Evolutionary conservation across 2,888 invertebrate species (phyloP).

Genomic region (Athrips mouffetella): DNA sequence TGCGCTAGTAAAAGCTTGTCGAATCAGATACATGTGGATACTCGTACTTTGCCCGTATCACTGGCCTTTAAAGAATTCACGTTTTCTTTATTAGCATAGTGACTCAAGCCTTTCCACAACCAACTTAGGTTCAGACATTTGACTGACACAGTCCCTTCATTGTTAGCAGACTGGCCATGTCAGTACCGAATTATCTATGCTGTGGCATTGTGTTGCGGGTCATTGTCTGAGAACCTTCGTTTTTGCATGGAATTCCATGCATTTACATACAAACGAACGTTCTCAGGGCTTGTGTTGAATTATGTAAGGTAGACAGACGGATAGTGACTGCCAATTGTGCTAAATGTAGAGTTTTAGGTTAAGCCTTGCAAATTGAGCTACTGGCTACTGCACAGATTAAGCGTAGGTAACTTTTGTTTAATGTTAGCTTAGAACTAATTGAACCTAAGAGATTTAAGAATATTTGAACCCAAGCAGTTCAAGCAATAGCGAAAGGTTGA

Average conservation of each 20-base stretch:
- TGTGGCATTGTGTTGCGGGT: conserved; percentile 51
- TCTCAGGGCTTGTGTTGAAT: conserved; percentile 14
- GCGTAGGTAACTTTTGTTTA: no score
- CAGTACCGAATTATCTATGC: background rate
- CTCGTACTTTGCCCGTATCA: no score
- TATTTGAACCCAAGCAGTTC: no score
- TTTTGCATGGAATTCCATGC: conserved; percentile 42
- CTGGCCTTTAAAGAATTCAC: background rate
- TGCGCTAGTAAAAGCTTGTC: no score
- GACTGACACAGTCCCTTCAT: background rate
- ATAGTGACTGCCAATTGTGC: background rate
- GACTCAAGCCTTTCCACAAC: background rate
- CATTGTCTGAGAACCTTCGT: conserved; percentile 48
- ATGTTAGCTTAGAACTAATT: no score
- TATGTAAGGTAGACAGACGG: conserved; percentile 12
- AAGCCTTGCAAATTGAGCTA: no score
- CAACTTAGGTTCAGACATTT: background rate
- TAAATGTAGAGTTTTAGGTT: background rate
- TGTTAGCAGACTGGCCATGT: conserved; percentile 20
- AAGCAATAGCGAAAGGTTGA: no score
- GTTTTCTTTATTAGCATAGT: background rate
- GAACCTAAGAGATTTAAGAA: no score
- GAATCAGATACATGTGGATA: no score
- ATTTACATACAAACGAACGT: conserved; percentile 59
- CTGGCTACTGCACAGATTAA: no score